A percentile compares a stretch with the other conserved stretches of the same genome.
Evolutionary conservation across 2,888 invertebrate species (phyloP).

Genomic region (Amblyjoppa proteus): DNA sequence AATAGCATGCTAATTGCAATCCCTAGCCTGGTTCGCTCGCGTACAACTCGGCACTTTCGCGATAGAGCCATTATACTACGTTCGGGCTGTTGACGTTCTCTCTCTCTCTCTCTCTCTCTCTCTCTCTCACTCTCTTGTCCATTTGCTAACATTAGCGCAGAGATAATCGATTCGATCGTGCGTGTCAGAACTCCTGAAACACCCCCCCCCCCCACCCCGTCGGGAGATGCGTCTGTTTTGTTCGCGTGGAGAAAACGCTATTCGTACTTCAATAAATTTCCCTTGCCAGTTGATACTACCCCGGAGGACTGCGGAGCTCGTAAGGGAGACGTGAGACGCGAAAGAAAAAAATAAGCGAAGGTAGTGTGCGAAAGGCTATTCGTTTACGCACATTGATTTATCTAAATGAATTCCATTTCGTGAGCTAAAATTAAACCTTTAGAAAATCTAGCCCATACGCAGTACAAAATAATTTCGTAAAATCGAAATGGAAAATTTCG

Average conservation of each 20-base stretch:
- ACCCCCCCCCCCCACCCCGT: not conserved
- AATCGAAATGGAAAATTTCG: too few relatives aligned
- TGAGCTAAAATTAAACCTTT: too few relatives aligned
- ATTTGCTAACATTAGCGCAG: constrained; percentile 2
- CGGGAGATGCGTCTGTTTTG: not conserved
- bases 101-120: constrained; percentile 13
- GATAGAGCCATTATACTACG: constrained; percentile 66
- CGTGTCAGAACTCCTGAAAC: not conserved
- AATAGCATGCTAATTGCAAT: constrained; percentile 80
- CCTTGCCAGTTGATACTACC: constrained; percentile 3
- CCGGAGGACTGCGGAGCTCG: not conserved
- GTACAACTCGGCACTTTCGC: constrained; percentile 64
- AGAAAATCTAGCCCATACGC: too few relatives aligned
- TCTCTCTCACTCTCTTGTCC: constrained; percentile 21
- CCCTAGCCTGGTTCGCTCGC: constrained; percentile 69
- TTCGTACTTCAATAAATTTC: constrained; percentile 13
- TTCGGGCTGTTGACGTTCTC: constrained; percentile 55
- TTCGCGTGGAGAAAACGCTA: constrained; percentile 1
- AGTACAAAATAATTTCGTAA: too few relatives aligned
- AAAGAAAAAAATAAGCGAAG: not conserved
- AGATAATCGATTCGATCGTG: constrained; percentile 48
- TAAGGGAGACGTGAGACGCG: not conserved
- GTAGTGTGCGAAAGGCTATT: not conserved
- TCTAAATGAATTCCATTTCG: too few relatives aligned
- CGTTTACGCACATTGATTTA: too few relatives aligned